Evolutionary conservation across 92 coral and sea anemone genomes (phyloP), one percentile per base, ranked within the genome.

Genomic region (Pocillopora grandis): DNA sequence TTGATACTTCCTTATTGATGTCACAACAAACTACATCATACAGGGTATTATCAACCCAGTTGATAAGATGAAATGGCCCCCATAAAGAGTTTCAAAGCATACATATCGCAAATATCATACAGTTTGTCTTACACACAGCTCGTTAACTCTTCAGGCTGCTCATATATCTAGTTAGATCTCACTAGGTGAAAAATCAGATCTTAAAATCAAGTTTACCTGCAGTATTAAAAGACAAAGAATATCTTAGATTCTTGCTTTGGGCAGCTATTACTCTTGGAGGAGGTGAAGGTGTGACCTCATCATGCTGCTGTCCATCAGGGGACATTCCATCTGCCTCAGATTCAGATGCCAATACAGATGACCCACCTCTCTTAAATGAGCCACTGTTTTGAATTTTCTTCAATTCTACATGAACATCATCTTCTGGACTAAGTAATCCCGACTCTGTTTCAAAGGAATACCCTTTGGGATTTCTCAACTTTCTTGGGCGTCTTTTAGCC

Each of bases 401-500:
- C 18, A 82, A 74, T 56, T 82, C 79, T 12, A 56, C 79, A 20
- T 16, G 31, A 17, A 3, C 58, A 10, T 82, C 56, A 55, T 82
- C 86, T 37, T 82, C 86, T 71, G 86, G 86, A 55, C 86, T 82
- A 9, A 82, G 79, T 17, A 82, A 37, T 52, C 61, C 72, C 21
- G 86, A 18, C 23, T 62, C 79, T 72, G 79, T 49, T n/a, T 8
- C 86, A n/a, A 82, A 21, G 2, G 86, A 82, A 56, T 82, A 82
- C n/a, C 86, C 23, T 27, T 72, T 82, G 52, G 33, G 36, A n/a
- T 62, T 57, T 57, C 19, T 9, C 73, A 82, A 36, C 20, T 36
- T 62, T 49, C 21, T 82, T 18, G 80, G 73, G 16, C 60, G 78
- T 49, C 71, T 67, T 27, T 74, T 82, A 63, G 19, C 74, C 60